Conservation (phyloP, 2,888 invertebrate genomes). For the Melanophora roralis region DNA sequence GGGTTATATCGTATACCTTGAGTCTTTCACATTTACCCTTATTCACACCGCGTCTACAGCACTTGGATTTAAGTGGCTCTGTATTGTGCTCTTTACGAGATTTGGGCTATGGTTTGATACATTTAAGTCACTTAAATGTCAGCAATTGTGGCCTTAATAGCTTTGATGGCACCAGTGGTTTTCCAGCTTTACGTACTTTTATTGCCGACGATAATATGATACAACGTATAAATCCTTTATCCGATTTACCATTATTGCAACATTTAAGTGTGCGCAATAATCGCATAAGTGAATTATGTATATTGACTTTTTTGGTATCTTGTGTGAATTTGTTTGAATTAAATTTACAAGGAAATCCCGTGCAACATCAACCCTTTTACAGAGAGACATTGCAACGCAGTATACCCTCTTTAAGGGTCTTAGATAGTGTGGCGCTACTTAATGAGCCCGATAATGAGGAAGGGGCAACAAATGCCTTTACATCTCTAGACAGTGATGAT, state of each 20-base stretch:
- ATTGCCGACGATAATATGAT: constrained; percentile 82
- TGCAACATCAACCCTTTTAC: constrained; percentile 73
- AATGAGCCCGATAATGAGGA: constrained; percentile 10
- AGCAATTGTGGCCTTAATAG: constrained; percentile 82
- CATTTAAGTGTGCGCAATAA: constrained; percentile 77
- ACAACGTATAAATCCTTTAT: constrained; percentile 81
- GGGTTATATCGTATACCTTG: constrained; percentile 82
- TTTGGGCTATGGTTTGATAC: constrained; percentile 82
- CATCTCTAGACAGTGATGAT: constrained; percentile 52
- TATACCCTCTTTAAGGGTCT: constrained; percentile 74
- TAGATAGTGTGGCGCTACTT: constrained; percentile 75
- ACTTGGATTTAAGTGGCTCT: constrained; percentile 83
- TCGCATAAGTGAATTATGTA: constrained; percentile 72
- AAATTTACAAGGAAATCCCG: constrained; percentile 78
- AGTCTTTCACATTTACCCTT: constrained; percentile 82
- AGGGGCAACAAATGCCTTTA: background rate
- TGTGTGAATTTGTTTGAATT: constrained; percentile 79
- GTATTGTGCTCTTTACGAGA: constrained; percentile 83
- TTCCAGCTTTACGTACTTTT: constrained; percentile 81
- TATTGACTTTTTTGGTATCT: constrained; percentile 74
- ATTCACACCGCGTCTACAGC: constrained; percentile 81
- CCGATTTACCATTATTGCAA: constrained; percentile 78
- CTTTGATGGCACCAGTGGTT: constrained; percentile 83
- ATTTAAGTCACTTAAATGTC: constrained; percentile 78
- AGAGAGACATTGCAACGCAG: constrained; percentile 73